Evolutionary conservation across 2,888 invertebrate species (phyloP), one percentile per base, ranked within the genome.

Genomic region (Aricia artaxerxes): DNA sequence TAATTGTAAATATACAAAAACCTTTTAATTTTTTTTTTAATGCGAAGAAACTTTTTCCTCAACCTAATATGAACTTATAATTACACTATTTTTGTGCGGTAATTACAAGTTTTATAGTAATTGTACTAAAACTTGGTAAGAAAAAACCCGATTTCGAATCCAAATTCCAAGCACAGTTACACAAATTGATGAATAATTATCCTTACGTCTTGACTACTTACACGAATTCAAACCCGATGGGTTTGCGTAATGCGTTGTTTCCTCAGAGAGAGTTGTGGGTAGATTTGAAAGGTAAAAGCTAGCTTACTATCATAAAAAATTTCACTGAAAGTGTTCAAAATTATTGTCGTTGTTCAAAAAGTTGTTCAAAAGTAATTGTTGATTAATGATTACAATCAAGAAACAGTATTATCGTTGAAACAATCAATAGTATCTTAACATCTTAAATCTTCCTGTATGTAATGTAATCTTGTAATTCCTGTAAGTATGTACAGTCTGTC

Each of bases 401-500:
- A 24, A 82, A 82, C 85, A 11, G n/a, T 73, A 11, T 88, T 88
- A 85, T 87, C 86, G 85, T 83, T 84, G 80, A 57, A 76, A 57
- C 7, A n/a, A 76, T 53, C 16, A 11, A 57, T 57, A 16, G 35
- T 35, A 5, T 24, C 24, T 24, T 24, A 24, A 24, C 24, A 24
- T 24, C 24, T 24, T 24, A 24, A 24, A 24, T 24, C 24, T 24
- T 24, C 24, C 24, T 24, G 24, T 24, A 24, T 24, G 24, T 24
- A 24, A 24, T 24, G 24, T 0, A 24, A 24, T 24, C 24, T 24
- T 24, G 24, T 24, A 24, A 24, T 24, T 24, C 24, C 24, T 24
- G 24, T 24, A n/a, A n/a, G n/a, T n/a, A 24, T 24, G 24, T 24
- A 24, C 24, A 24, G 24, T 24, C 24, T 24, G 24, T 24, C 24